phyloP scores from a whole-genome alignment of 2,113 vertebrate genomes.

The Ceyx melanurus region DNA sequence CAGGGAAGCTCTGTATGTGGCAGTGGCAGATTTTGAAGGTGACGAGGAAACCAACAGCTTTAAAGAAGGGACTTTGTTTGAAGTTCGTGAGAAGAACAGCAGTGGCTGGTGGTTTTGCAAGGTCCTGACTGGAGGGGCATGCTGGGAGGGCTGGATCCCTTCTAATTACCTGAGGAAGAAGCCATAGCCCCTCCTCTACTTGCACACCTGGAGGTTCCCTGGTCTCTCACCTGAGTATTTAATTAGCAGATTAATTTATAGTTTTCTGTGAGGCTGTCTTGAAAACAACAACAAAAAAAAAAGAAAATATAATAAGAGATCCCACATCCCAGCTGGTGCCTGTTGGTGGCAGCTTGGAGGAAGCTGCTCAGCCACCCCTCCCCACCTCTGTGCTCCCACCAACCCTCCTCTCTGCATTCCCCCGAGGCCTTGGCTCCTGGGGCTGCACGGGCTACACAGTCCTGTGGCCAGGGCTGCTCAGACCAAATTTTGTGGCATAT shows the following conservation, averaged over 20 bases:
- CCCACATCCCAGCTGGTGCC: slow-evolving; percentile 24
- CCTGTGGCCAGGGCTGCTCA: neutral
- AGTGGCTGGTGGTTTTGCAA: slow-evolving; percentile 99
- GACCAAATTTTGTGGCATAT: neutral
- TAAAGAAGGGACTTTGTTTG: slow-evolving; percentile 92
- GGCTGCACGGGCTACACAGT: neutral
- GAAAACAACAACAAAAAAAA: neutral
- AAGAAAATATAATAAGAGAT: neutral
- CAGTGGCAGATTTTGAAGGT: slow-evolving; percentile 93
- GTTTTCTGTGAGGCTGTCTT: slow-evolving; percentile 63
- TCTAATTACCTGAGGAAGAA: slow-evolving; percentile 97
- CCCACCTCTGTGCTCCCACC: neutral
- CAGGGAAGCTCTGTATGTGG: slow-evolving; percentile 89
- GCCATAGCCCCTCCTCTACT: slow-evolving; percentile 76
- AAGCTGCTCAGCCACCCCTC: neutral
- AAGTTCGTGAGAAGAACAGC: slow-evolving; percentile 91
- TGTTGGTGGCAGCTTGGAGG: neutral
- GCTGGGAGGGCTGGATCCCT: slow-evolving; percentile 96
- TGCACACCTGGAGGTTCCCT: neutral
- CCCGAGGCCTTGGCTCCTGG: neutral
- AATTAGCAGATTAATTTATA: slow-evolving; percentile 84
- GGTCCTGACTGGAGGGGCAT: slow-evolving; percentile 80
- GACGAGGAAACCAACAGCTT: slow-evolving; percentile 92
- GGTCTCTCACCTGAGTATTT: slow-evolving; percentile 74
- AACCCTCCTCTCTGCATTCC: fast-evolving